These are phyloP conservation scores for Papilio aristodemus DNA, from an alignment of 1,140 invertebrate genomes.

Conservation along the genomic window DNA sequence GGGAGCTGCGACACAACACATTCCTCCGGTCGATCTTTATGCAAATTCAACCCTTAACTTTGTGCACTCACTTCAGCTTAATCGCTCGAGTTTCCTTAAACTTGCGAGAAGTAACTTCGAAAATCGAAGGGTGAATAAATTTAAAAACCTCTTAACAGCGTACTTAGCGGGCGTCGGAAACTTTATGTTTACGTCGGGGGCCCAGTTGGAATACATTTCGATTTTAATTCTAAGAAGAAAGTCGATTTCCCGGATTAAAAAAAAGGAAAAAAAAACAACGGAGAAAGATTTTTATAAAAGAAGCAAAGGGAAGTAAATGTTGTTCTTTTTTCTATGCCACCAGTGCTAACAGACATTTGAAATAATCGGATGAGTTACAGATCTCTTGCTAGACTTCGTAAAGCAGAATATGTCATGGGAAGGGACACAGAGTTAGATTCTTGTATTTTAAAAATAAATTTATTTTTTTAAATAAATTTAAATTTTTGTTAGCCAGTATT, in stretches of 20 bases:
- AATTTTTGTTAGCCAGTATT: too few species aligned
- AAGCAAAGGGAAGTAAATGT: too few species aligned
- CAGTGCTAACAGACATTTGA: too few species aligned
- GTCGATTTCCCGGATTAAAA: conserved; percentile 14
- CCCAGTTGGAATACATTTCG: conserved; percentile 45
- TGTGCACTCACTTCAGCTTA: conserved; percentile 60
- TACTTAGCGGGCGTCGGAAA: conserved; percentile 64
- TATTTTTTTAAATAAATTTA: too few species aligned
- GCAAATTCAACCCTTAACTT: conserved; percentile 73
- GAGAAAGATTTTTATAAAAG: too few species aligned
- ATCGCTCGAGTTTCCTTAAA: conserved; percentile 64
- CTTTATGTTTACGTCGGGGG: conserved; percentile 61
- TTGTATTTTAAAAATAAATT: too few species aligned
- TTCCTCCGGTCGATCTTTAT: conserved; percentile 52
- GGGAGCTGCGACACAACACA: conserved; percentile 17
- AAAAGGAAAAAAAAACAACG: not conserved
- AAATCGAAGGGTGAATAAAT: conserved; percentile 76
- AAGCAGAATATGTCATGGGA: too few species aligned
- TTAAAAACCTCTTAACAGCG: conserved; percentile 73
- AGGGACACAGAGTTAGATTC: too few species aligned
- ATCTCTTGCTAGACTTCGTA: too few species aligned
- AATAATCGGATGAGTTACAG: too few species aligned
- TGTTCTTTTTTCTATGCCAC: too few species aligned
- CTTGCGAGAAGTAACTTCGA: conserved; percentile 51
- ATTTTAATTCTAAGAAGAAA: conserved; percentile 56